phyloP scores from a whole-genome alignment of 2,113 vertebrate genomes.

The Corvus cornix region DNA sequence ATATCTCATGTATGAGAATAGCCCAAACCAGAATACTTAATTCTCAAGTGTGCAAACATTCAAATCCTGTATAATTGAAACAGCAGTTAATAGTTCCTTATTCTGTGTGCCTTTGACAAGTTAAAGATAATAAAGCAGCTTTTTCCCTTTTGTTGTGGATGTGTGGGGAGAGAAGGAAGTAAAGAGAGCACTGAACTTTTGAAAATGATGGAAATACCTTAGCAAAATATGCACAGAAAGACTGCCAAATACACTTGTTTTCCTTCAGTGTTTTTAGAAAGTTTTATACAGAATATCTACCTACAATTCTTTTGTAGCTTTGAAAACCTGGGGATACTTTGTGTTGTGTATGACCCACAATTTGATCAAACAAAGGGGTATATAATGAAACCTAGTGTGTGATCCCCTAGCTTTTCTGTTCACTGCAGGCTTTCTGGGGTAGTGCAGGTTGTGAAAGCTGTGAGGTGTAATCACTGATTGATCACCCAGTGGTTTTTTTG shows the following conservation, averaged over 20 bases:
- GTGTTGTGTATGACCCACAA: background rate
- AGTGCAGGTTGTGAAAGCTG: background rate
- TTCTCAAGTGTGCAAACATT: background rate
- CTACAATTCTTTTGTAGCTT: background rate
- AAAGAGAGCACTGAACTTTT: background rate
- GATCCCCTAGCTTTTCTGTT: background rate
- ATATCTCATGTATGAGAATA: background rate
- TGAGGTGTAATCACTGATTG: background rate
- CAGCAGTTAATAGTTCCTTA: background rate
- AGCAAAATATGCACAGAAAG: background rate
- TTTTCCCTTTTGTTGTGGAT: background rate
- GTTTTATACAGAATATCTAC: background rate
- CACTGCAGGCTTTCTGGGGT: background rate
- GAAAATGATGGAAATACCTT: background rate
- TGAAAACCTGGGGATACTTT: background rate
- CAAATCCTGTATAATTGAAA: background rate
- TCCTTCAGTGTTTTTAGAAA: background rate
- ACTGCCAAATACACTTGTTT: background rate
- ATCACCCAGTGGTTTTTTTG: fast-evolving
- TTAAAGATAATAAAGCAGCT: background rate
- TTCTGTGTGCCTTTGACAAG: background rate
- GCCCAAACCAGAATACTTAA: background rate
- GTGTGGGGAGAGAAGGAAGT: too few relatives aligned
- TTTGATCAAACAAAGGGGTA: background rate
- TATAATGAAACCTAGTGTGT: background rate